Percentiles rank a stretch among this genome's conserved stretches.
phyloP scores from a whole-genome alignment of 2,797 vertebrate species.

The Cirrhinus mrigala region DNA sequence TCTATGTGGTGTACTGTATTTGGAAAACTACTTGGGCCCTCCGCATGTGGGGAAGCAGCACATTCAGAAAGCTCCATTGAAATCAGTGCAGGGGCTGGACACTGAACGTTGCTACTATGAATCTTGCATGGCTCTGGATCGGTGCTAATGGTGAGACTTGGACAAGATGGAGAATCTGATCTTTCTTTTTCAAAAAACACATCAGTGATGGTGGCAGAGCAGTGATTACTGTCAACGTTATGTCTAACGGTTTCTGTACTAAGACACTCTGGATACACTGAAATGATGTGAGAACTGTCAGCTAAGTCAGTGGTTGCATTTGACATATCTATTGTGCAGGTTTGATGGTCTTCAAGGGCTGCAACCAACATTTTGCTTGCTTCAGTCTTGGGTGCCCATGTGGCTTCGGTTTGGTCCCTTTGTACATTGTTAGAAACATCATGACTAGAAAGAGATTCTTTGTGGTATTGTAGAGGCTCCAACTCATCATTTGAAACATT shows the following conservation, averaged over 20 bases:
- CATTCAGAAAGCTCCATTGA: slow-evolving; percentile 63
- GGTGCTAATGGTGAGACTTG: slow-evolving; percentile 51
- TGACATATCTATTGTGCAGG: slow-evolving; percentile 29
- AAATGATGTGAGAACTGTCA: slow-evolving; percentile 37
- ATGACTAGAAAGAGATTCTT: slow-evolving; percentile 37
- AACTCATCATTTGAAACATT: slow-evolving; percentile 12
- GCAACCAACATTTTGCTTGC: background rate
- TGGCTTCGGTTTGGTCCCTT: slow-evolving; percentile 17
- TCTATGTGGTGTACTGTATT: slow-evolving; percentile 72
- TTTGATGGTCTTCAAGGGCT: background rate
- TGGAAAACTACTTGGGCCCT: slow-evolving; percentile 77
- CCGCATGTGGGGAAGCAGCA: slow-evolving; percentile 64
- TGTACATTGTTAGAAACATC: slow-evolving; percentile 30
- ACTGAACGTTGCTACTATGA: slow-evolving; percentile 53
- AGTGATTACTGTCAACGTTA: slow-evolving; percentile 49
- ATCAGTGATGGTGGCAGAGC: slow-evolving; percentile 33
- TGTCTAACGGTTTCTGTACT: slow-evolving; percentile 7
- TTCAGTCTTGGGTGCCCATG: slow-evolving; percentile 16
- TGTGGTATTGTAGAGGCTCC: slow-evolving; percentile 28
- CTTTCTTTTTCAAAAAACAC: slow-evolving; percentile 51
- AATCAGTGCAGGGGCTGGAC: slow-evolving; percentile 59
- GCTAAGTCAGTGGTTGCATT: slow-evolving; percentile 10
- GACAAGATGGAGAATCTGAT: slow-evolving; percentile 61
- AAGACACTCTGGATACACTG: slow-evolving; percentile 42
- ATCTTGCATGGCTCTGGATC: slow-evolving; percentile 50